Evolutionary conservation across 2,797 vertebrate species (phyloP).

Genomic region (Acridotheres tristis): DNA sequence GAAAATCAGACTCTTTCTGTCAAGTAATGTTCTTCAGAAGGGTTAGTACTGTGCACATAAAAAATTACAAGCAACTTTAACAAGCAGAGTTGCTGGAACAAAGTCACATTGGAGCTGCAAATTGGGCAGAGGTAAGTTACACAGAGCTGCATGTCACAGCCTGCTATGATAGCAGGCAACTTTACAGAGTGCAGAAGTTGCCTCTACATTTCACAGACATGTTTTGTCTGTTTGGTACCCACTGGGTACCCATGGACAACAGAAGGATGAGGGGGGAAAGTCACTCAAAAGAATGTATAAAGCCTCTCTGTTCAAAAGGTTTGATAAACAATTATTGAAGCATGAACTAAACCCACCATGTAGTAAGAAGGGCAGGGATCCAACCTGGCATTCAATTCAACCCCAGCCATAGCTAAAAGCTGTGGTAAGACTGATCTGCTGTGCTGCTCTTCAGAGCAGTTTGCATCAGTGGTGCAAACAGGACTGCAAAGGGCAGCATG

Average conservation of each 20-base stretch:
- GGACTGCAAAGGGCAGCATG: not conserved
- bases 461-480: not conserved
- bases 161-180: not conserved
- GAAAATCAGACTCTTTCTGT: not conserved
- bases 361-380: not conserved
- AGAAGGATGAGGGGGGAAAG: accelerated
- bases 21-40: not conserved
- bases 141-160: not conserved
- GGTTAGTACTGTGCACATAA: not conserved
- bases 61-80: not conserved
- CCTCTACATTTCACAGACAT: too few species aligned
- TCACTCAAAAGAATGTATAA: not conserved
- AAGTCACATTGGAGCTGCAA: not conserved
- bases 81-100: not conserved
- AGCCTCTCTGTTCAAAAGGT: not conserved
- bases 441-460: not conserved
- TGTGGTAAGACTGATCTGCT: not conserved
- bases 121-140: not conserved
- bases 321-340: not conserved
- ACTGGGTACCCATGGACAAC: not conserved
- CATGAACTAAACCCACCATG: not conserved
- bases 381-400: not conserved
- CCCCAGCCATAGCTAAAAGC: not conserved
- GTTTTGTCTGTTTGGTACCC: too few species aligned
- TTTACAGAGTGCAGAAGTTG: not conserved